Percentiles rank a stretch among this genome's conserved stretches.
Evolutionary conservation across 2,797 vertebrate species (phyloP).

Genomic region (Melanogrammus aeglefinus): DNA sequence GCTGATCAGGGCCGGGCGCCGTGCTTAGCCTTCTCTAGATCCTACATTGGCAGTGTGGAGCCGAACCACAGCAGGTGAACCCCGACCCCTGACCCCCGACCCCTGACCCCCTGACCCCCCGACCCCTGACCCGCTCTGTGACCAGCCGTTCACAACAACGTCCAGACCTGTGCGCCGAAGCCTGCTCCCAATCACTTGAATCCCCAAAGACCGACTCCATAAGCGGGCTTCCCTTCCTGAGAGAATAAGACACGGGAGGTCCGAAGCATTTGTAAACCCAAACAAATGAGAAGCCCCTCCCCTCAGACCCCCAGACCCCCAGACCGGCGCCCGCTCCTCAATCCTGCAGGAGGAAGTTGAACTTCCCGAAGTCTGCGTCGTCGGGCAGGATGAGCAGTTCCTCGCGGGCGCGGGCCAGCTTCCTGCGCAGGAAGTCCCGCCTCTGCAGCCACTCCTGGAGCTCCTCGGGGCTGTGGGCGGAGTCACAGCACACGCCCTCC

Average conservation of each 20-base stretch:
- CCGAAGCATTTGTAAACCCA: background rate
- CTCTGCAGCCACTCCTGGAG: conserved; percentile 89
- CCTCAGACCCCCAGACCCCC: background rate
- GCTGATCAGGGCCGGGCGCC: background rate
- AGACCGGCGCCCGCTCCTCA: conserved; percentile 23
- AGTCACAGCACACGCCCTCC: conserved; percentile 87
- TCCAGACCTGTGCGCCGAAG: background rate
- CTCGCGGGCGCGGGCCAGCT: conserved; percentile 85
- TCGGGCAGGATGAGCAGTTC: conserved; percentile 88
- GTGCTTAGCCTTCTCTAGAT: background rate
- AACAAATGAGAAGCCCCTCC: background rate
- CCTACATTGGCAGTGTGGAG: background rate
- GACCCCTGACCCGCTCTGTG: too few species aligned
- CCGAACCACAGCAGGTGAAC: background rate
- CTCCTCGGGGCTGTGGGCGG: conserved; percentile 86
- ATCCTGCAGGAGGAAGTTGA: conserved; percentile 88
- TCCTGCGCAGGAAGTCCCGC: conserved; percentile 84
- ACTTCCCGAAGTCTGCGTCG: conserved; percentile 92
- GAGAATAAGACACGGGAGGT: background rate
- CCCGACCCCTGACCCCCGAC: background rate
- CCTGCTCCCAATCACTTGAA: background rate
- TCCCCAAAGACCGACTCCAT: background rate
- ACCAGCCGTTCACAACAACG: too few species aligned
- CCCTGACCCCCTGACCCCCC: too few species aligned
- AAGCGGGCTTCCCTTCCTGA: background rate